Base-by-base conservation (phyloP, 2,113 vertebrate species). In the Psammodynastes pulverulentus region DNA sequence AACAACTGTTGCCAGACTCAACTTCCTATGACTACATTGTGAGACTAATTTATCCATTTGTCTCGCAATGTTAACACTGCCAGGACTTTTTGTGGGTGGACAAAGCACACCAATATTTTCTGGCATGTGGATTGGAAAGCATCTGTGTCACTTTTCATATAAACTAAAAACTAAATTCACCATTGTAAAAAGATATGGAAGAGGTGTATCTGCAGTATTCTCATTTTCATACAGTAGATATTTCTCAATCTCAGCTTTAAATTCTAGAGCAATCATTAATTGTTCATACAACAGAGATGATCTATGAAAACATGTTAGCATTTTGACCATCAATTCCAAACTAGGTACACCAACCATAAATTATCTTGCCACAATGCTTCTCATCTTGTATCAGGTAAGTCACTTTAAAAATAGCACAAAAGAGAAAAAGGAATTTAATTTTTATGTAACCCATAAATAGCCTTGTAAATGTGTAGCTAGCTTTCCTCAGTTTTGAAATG, bases 381-480 rank as follows among this genome's bases (percentile, higher is more conserved):
- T 91, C 54, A 93, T 88, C 93, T 94, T 79, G n/a, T 87, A 95
- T 96, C 97, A 97, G 98, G 98, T 98, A 98, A 98, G 97, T 98
- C 94, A 94, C 94, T 93, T 79, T 92, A 53, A 94, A 96, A 91
- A 84, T 95, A 95, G 95, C 92, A 92, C 84, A 90, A 91, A 96
- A 94, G 94, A 94, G 93, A 95, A 95, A 93, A 94, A 52, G 4
- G 34, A 46, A 89, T 91, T 90, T 89, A 91, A 79, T 93, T 93
- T 84, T 92, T 56, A 90, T 90, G 39, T 88, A 53, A 15, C 9
- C 72, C 62, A 56, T 84, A 90, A 95, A 94, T 89, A 94, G 62
- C 79, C 95, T 26, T 54, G 72, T 89, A 89, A 89, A 92, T 62
- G 53, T 85, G 43, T 85, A 72, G 49, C 87, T 89, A 62, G 29